Conservation (phyloP, 2,113 vertebrate species). For the Nymphicus hollandicus region DNA sequence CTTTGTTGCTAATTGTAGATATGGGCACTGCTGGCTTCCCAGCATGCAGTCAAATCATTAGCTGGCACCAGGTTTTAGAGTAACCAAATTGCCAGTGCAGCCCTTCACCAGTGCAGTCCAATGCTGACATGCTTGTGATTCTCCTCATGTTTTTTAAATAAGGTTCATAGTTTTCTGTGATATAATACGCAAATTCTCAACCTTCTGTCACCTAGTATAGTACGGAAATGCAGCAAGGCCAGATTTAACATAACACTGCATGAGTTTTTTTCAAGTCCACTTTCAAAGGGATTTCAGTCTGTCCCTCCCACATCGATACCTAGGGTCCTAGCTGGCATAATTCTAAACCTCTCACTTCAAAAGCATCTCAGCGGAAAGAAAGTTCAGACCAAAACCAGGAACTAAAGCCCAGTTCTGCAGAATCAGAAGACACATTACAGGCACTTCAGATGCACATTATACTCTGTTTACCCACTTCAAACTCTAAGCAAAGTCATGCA, state of each 20-base stretch:
- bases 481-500: background rate
- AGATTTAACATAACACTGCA: background rate
- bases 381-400: background rate
- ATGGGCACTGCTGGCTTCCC: fast-evolving
- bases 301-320: background rate
- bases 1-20: background rate
- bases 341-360: background rate
- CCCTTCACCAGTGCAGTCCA: background rate
- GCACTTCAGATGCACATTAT: background rate
- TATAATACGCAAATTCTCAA: background rate
- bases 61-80: background rate
- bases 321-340: background rate
- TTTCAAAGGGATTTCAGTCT: background rate
- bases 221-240: background rate
- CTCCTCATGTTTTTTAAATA: background rate
- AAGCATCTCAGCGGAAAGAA: background rate
- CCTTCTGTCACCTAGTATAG: background rate
- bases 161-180: background rate
- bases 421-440: background rate
- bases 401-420: background rate
- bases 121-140: background rate
- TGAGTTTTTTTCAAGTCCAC: background rate
- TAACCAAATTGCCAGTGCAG: background rate
- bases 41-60: background rate
- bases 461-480: background rate